Base-by-base conservation (phyloP, 2,113 vertebrate species). In the Nannobrachium achirus region DNA sequence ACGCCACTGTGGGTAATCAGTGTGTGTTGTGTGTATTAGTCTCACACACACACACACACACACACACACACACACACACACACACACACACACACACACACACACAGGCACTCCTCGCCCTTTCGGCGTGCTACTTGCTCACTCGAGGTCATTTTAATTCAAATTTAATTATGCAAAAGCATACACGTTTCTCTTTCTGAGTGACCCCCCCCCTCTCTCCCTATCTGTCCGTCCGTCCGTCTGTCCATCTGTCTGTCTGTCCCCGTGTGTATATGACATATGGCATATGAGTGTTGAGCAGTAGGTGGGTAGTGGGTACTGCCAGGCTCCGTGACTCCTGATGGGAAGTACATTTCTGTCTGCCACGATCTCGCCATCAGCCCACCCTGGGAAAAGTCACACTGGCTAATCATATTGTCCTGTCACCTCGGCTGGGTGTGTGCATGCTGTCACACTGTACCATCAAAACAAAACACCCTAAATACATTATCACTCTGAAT, bases 371-470 rank as follows among this genome's bases (percentile, higher is more conserved):
- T 48, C 45, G n/a, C n/a, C 49, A 18, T 18, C 49, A 51, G 14
- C 6, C n/a, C 16, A 5, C 16, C n/a, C 45, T 48, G 15, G 68
- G 40, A 61, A 67, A 66, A 63, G 57, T 63, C 49, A 57, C 41
- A 42, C 71, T 63, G 52, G 10, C 20, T 60, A 63, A 55, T 71
- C n/a, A 53, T 52, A 61, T 33, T 55, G 10, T 70, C n/a, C 38
- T 25, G 6, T 78, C 42, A 59, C 25, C 44, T 77, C 13, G 25
- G 45, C 45, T 14, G 13, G 11, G 45, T n/a, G 14, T 48, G 45
- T 0, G n/a, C 45, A 48, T 14, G 11, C 9, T 44, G n/a, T 6
- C 6, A 48, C 13, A n/a, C 6, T 48, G 6, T 14, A 48, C 6
- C 14, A 14, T 6, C 14, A 48, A 13, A 14, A 48, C 13, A 48